phyloP scores from a whole-genome alignment of 2,113 vertebrate species.

The Hirundichthys speculiger region DNA sequence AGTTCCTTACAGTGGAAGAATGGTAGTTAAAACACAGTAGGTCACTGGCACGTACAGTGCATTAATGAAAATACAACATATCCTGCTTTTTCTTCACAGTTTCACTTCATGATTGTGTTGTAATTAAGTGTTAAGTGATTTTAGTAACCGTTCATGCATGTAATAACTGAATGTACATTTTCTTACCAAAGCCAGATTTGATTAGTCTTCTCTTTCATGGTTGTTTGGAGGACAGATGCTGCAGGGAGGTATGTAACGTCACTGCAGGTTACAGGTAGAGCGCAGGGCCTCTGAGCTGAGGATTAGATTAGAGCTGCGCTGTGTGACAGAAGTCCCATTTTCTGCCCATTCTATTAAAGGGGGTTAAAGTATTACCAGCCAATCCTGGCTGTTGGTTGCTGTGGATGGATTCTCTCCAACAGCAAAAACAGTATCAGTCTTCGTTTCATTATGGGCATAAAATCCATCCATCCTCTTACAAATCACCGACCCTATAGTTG shows the following conservation, averaged over 20 bases:
- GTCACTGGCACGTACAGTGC: slow-evolving; percentile 49
- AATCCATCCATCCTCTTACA: too few species aligned
- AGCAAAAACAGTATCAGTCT: slow-evolving; percentile 14
- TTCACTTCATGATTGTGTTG: slow-evolving; percentile 41
- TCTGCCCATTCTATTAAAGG: slow-evolving; percentile 50
- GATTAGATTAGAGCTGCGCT: slow-evolving; percentile 47
- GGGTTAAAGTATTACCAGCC: slow-evolving; percentile 48
- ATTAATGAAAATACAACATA: slow-evolving; percentile 57
- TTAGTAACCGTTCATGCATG: slow-evolving; percentile 13
- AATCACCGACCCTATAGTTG: too few species aligned
- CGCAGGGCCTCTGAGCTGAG: neutral
- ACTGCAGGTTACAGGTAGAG: slow-evolving; percentile 23
- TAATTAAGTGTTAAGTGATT: slow-evolving; percentile 42
- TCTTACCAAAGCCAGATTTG: slow-evolving; percentile 16
- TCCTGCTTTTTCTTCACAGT: slow-evolving; percentile 41
- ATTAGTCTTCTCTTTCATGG: slow-evolving; percentile 27
- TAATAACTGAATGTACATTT: slow-evolving; percentile 26
- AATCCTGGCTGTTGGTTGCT: slow-evolving; percentile 27
- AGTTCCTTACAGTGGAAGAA: slow-evolving; percentile 73
- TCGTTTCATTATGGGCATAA: slow-evolving; percentile 9
- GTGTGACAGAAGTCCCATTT: slow-evolving; percentile 48
- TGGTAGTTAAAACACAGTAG: slow-evolving; percentile 71
- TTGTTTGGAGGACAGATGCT: slow-evolving; percentile 3
- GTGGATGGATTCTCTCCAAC: slow-evolving; percentile 10
- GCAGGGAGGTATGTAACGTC: slow-evolving; percentile 19